Conservation (phyloP, 2,888 invertebrate species). For the Caenorhabditis auriculariae region DNA sequence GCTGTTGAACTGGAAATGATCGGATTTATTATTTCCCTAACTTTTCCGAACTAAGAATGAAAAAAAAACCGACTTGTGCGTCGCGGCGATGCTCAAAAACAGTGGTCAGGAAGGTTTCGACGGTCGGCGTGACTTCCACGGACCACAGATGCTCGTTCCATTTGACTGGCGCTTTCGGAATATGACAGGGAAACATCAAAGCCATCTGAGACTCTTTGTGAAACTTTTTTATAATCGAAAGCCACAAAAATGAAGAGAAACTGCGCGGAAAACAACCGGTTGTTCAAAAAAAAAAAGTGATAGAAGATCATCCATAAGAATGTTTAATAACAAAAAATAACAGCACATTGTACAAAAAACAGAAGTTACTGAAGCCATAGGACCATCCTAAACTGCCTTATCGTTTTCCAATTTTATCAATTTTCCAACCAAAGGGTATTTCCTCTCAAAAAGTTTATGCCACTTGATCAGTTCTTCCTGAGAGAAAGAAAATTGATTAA, state of each 20-base stretch:
- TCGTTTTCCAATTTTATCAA: conserved; percentile 38
- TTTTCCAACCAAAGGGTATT: conserved; percentile 47
- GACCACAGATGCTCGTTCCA: conserved; percentile 36
- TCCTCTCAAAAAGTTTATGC: conserved; percentile 29
- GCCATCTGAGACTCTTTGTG: too few species aligned
- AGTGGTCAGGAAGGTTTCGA: conserved; percentile 25
- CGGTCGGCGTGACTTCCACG: conserved; percentile 20
- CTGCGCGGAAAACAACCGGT: background rate
- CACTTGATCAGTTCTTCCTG: too few species aligned
- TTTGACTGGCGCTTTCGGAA: conserved; percentile 26
- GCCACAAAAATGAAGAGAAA: too few species aligned
- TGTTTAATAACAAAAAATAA: background rate
- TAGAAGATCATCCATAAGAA: background rate
- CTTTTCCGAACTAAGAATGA: too few species aligned
- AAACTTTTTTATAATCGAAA: too few species aligned
- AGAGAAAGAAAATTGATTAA: background rate
- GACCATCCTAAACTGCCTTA: conserved; percentile 30
- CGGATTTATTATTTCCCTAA: background rate
- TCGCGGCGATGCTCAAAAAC: conserved; percentile 23
- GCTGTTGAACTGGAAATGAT: background rate
- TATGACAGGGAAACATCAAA: conserved; percentile 32
- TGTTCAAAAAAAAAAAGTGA: background rate
- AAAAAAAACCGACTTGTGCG: too few species aligned
- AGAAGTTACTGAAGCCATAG: conserved; percentile 3
- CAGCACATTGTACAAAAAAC: background rate